Percentiles rank a stretch among this genome's conserved stretches.
phyloP scores from a whole-genome alignment of 1,140 invertebrate species.

The Anthonomus grandis region DNA sequence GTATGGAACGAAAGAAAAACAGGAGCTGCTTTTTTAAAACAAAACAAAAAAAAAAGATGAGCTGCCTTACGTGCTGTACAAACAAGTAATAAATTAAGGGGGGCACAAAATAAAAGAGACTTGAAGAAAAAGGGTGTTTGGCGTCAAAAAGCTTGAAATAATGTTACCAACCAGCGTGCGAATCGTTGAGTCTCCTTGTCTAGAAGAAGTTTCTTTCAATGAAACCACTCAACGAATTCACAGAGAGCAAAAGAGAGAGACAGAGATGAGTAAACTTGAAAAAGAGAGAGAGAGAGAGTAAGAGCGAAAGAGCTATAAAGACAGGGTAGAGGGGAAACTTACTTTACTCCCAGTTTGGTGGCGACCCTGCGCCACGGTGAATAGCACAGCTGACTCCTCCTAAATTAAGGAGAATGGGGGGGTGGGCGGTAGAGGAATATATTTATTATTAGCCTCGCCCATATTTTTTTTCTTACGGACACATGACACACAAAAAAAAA shows the following conservation, averaged over 20 bases:
- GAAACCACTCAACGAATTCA: background rate
- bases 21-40: constrained; percentile 10
- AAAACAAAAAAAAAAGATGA: constrained; percentile 2
- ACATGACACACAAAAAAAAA: constrained; percentile 17
- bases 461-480: constrained; percentile 13
- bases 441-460: constrained; percentile 48
- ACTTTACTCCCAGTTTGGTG: constrained; percentile 90
- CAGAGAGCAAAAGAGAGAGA: no score
- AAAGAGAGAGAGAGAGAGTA: constrained; percentile 17
- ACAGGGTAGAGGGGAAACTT: constrained; percentile 58
- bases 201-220: background rate
- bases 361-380: constrained; percentile 87
- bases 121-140: background rate
- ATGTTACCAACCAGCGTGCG: constrained; percentile 13
- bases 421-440: constrained; percentile 48
- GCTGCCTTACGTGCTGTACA: background rate
- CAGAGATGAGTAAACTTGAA: no score
- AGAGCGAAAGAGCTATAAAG: constrained; percentile 26
- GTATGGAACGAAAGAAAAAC: constrained; percentile 6
- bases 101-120: background rate
- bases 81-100: background rate
- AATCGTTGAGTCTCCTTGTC: background rate
- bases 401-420: constrained; percentile 48
- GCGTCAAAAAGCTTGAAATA: constrained; percentile 8
- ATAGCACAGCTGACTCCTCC: constrained; percentile 71